Conservation (phyloP, 2,888 invertebrate genomes). For the Escarpia spicata region DNA sequence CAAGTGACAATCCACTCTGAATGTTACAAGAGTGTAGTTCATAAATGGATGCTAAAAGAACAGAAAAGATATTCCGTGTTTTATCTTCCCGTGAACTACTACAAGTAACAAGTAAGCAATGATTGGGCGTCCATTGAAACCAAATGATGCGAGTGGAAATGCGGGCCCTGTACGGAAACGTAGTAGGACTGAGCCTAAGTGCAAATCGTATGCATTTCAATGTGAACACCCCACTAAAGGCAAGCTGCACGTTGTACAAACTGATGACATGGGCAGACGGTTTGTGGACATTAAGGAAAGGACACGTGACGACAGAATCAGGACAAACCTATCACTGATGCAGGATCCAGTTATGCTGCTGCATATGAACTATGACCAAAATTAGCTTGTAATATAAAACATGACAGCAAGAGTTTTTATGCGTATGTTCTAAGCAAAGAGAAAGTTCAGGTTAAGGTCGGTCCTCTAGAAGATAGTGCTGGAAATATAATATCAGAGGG, state of each 20-base stretch:
- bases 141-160: neutral
- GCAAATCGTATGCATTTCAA: neutral
- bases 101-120: neutral
- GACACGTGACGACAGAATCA: neutral
- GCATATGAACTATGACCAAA: neutral
- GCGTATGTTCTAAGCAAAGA: too few species aligned
- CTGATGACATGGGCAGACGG: neutral
- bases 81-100: neutral
- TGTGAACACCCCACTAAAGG: neutral
- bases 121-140: neutral
- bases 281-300: neutral
- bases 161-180: neutral
- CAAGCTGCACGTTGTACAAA: neutral
- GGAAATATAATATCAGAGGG: too few species aligned
- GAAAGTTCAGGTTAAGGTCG: too few species aligned
- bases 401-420: too few species aligned
- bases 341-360: neutral
- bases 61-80: neutral
- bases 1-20: neutral
- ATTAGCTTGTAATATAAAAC: too few species aligned
- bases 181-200: neutral
- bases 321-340: neutral
- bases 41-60: neutral
- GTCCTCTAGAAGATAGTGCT: too few species aligned
- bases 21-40: neutral